Evolutionary conservation across 1,140 invertebrate species (phyloP), one percentile per base, ranked within the genome.

Genomic region (Lordiphosa mommai): DNA sequence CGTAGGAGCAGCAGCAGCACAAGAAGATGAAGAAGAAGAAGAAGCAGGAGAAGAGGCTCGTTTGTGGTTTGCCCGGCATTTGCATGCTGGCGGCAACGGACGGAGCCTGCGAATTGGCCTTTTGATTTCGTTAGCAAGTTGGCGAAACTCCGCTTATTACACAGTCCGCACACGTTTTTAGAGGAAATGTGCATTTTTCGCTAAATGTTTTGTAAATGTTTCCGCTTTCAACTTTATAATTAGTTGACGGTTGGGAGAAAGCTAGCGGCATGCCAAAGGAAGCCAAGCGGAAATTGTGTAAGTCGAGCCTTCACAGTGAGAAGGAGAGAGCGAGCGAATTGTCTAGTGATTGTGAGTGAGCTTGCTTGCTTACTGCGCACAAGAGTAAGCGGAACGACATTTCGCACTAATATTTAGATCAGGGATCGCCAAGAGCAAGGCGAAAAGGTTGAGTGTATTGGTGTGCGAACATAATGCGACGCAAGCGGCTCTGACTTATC

Each of bases 151-250:
- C 23, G 23, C 50, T 49, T 55, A 77, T 82, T 82, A 58, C 51
- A 55, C 36, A 87, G 74, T 77, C 85, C 74, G 68, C 65, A 82
- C 84, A 87, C 85, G 85, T 87, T 71, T 70, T 70, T 52, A n/a
- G 20, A 33, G 74, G 49, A 87, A 87, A 85, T 87, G 74, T 80
- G 72, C 51, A 80, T 87, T 85, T 87, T 72, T 76, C 71, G 68
- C 79, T 85, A 87, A 86, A 86, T 86, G 82, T 86, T 86, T 86
- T 86, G 82, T 86, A 86, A 87, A 85, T 87, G 79, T 73, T 87
- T 87, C 85, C 85, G 74, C 43, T 70, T 32, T 58, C 43, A 85
- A 80, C 85, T 85, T 87, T 85, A 76, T 85, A 87, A 87, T 87
- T 87, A 87, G 79, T 73, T 80, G 61, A 30, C 14, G 41, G 44